Evolutionary conservation across 2,113 vertebrate genomes (phyloP), one percentile per base, ranked within the genome.

Genomic region (Myrmecophaga tridactyla): DNA sequence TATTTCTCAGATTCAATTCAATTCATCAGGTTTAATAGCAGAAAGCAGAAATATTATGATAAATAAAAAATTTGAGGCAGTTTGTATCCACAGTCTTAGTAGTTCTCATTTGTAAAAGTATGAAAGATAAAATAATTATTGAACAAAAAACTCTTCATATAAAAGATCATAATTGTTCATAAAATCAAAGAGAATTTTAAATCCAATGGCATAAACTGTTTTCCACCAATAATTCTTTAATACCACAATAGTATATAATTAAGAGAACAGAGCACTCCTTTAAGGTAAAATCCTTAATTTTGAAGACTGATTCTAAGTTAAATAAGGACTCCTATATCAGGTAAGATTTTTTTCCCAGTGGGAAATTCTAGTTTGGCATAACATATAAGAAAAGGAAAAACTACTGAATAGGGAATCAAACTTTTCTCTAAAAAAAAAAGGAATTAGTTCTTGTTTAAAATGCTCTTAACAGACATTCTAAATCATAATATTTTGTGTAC

Each of bases 131-230:
- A 93, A 89, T 46, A 95, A 85, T 36, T 53, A 92, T 5, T 65
- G 4, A 76, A 91, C 93, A 62, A 86, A 93, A 56, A 92, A 69
- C n/a, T 80, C 36, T 81, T 86, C 60, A 51, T n/a, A 75, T 65
- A 86, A 63, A 86, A 56, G 18, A 77, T 65, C 2, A 41, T 72
- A 94, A 90, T 63, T 85, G 48, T 92, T 95, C 56, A 81, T 63
- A 92, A 97, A 96, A 81, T 58, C 77, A 89, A 29, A 58, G 25
- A 82, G 23, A 89, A 56, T 36, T 89, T 94, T 69, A 86, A 82
- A 75, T 67, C 9, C 39, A 87, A 21, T 96, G 48, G n/a, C 25
- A 89, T 3, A 62, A 92, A 56, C 20, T 63, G 3, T 76, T 92
- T 86, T 46, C 77, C 67, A 90, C 31, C 39, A 92, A 34, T 62